Evolutionary conservation across 2,888 invertebrate genomes (phyloP).

Genomic region (Monopis laevigella): DNA sequence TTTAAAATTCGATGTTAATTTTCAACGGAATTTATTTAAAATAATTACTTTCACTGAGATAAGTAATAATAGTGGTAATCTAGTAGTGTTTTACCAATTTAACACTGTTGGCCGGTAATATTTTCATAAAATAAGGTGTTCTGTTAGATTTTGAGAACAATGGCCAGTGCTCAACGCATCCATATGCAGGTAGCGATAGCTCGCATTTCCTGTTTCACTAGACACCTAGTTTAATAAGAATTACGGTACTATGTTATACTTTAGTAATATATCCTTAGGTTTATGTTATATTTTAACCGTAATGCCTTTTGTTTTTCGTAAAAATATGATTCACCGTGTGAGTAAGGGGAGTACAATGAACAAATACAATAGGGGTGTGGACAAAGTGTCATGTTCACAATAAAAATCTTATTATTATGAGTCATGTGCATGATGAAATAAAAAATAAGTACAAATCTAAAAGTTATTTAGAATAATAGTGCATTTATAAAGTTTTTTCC

Average conservation of each 20-base stretch:
- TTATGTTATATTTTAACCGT: not conserved
- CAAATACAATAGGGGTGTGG: constrained; percentile 10
- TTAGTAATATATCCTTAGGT: not conserved
- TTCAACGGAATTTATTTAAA: constrained; percentile 16
- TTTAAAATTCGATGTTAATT: constrained; percentile 9
- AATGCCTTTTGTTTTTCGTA: not conserved
- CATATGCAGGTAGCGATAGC: constrained; percentile 12
- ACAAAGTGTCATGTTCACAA: too few relatives aligned
- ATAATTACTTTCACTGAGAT: too few relatives aligned
- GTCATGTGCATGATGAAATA: too few relatives aligned
- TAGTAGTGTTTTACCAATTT: too few relatives aligned
- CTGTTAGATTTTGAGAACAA: constrained; percentile 12
- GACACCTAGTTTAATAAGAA: not conserved
- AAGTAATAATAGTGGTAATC: too few relatives aligned
- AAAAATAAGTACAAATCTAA: too few relatives aligned
- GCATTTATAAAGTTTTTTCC: too few relatives aligned
- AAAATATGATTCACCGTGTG: constrained; percentile 53
- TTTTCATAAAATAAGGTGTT: too few relatives aligned
- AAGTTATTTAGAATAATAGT: too few relatives aligned
- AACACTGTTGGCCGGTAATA: too few relatives aligned
- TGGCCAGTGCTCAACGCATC: constrained; percentile 7
- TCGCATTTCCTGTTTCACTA: constrained; percentile 11
- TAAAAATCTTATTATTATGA: too few relatives aligned
- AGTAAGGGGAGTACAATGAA: constrained; percentile 32
- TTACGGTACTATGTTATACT: not conserved